Evolutionary conservation across 2,113 vertebrate species (phyloP), one percentile per base, ranked within the genome.

Genomic region (Ceyx margarethae): DNA sequence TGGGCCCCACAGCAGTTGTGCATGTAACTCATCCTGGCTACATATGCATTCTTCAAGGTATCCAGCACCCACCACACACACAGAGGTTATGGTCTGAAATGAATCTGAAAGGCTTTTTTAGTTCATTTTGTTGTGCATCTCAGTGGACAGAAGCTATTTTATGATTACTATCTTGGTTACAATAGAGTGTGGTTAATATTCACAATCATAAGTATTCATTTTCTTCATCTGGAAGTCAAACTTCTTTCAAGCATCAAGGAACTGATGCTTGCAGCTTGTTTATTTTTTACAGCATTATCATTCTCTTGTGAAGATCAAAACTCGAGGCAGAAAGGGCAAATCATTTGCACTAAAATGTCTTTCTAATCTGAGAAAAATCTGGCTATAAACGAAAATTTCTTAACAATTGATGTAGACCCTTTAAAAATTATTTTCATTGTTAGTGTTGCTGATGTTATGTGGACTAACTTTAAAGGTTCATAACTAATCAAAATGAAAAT

Each of bases 1-100:
- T 81, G 91, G 95, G 96, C 96, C 96, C 94, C 96, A 90, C 93
- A 96, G 93, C 96, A 96, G 95, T 96, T 96, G 96, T 96, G 93
- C 96, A 91, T 95, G 95, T 96, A 96, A 96, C 95, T 96, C 95
- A 96, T 65, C 58, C 94, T 53, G 54, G 68, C 81, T 67, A 12
- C 62, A 62, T 23, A 28, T 17, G 65, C 93, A 95, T 96, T 95
- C 91, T 96, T 95, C 73, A 84, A 94, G 85, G 85, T 90, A 90
- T 33, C 11, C 17, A 83, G 65, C 89, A 69, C 76, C 79, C 92
- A 81, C 72, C 81, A 35, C 56, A 81, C 68, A 84, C 22, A 20
- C 62, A 25, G 94, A 94, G 76, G 89, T 89, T 96, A 10, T 10
- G 43, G 17, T 46, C 77, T 37, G 72, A 79, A 93, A 92, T 86